A percentile compares a stretch with the other conserved stretches of the same genome.
Evolutionary conservation across 2,113 vertebrate species (phyloP).

Genomic region (Vulpes vulpes): DNA sequence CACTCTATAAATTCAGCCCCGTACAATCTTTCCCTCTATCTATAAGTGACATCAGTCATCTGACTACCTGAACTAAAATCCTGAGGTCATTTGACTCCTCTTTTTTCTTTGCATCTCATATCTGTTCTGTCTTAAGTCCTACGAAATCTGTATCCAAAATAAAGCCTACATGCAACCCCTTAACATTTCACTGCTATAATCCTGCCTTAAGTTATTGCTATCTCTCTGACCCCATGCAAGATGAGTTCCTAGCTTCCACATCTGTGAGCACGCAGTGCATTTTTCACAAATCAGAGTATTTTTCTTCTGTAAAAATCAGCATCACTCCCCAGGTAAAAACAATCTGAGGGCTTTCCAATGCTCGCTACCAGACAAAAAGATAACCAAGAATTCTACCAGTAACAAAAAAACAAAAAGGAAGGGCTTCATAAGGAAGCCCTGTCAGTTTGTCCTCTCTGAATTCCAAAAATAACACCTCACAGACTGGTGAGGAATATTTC

Average conservation of each 20-base stretch:
- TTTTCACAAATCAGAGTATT: not conserved
- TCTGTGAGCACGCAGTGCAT: not conserved
- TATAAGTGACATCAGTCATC: not conserved
- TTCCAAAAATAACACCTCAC: not conserved
- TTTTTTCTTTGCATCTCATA: not conserved
- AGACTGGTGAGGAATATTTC: not conserved
- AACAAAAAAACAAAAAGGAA: not conserved
- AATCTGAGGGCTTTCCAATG: not conserved
- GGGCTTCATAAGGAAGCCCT: not conserved
- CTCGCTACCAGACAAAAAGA: not conserved
- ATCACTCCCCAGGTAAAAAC: not conserved
- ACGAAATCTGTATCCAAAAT: not conserved
- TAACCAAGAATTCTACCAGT: not conserved
- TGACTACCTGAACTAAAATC: not conserved
- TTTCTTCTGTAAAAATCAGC: not conserved
- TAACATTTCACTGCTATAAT: not conserved
- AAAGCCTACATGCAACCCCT: not conserved
- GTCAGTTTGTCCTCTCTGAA: slow-evolving; percentile 34
- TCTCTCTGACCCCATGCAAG: not conserved
- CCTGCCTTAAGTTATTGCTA: not conserved
- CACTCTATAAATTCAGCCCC: not conserved
- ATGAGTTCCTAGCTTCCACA: not conserved
- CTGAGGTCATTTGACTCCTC: not conserved
- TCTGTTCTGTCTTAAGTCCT: not conserved
- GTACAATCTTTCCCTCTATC: not conserved